phyloP scores from a whole-genome alignment of 1,140 invertebrate genomes.

The Homalodisca vitripennis region DNA sequence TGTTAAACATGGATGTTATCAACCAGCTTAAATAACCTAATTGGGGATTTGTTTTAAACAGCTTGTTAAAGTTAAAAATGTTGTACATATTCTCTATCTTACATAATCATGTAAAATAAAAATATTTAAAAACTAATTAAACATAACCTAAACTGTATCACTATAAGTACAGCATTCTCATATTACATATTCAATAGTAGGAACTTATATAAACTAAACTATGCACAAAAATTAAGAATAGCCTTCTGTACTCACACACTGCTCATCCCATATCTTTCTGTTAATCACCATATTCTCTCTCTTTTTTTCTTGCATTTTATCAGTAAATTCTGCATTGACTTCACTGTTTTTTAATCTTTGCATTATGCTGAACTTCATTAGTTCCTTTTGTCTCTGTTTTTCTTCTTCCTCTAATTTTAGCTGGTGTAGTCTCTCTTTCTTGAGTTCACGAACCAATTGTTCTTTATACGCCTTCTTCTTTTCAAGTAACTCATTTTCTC shows the following conservation, averaged over 20 bases:
- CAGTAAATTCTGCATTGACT: constrained; percentile 31
- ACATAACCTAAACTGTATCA: too few species aligned
- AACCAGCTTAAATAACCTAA: too few species aligned
- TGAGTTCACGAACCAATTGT: constrained; percentile 31
- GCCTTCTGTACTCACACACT: constrained; percentile 22
- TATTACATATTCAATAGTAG: too few species aligned
- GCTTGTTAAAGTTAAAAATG: too few species aligned
- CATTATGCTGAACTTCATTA: constrained; percentile 36
- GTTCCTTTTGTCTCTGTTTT: constrained; percentile 32
- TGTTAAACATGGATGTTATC: too few species aligned
- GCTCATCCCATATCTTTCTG: constrained; percentile 22
- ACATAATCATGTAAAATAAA: too few species aligned
- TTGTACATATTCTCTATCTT: too few species aligned
- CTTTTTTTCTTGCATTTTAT: constrained; percentile 2
- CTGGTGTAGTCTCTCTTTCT: constrained; percentile 29
- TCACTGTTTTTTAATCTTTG: constrained; percentile 37
- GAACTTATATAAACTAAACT: too few species aligned
- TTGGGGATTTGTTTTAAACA: too few species aligned
- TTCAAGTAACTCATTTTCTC: constrained; percentile 20
- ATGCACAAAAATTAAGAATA: neutral
- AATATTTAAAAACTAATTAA: too few species aligned
- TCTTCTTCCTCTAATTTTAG: constrained; percentile 32
- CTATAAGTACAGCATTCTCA: too few species aligned
- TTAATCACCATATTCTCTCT: constrained; percentile 22
- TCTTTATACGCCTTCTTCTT: constrained; percentile 30